Evolutionary conservation across 2,888 invertebrate genomes (phyloP).

Genomic region (Lissocephala sabroskyi): DNA sequence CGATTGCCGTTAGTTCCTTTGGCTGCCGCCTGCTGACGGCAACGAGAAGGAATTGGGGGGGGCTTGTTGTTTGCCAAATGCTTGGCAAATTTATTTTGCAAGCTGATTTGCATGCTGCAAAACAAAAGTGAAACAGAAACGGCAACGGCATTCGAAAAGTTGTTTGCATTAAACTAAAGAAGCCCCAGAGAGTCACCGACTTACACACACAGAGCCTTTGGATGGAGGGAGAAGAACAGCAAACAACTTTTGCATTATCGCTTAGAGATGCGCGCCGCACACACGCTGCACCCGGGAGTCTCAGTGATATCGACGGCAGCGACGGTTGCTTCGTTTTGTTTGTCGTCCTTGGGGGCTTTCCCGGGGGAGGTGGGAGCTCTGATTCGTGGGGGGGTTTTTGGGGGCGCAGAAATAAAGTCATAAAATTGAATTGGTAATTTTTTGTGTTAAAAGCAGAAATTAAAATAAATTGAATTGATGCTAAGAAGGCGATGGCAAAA

Average conservation of each 20-base stretch:
- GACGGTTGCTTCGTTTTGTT: slow-evolving; percentile 3
- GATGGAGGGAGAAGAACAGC: neutral
- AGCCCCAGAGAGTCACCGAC: too few relatives aligned
- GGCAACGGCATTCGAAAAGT: neutral
- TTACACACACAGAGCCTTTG: neutral
- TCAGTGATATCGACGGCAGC: too few relatives aligned
- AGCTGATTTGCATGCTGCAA: slow-evolving; percentile 56
- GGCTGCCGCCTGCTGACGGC: too few relatives aligned
- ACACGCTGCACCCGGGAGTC: too few relatives aligned
- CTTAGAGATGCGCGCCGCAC: too few relatives aligned
- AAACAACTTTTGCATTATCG: slow-evolving; percentile 4
- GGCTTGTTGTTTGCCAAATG: slow-evolving; percentile 33
- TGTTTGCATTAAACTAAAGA: slow-evolving; percentile 7
- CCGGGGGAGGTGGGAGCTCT: slow-evolving; percentile 30
- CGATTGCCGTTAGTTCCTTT: too few relatives aligned
- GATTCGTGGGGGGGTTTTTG: slow-evolving; percentile 7
- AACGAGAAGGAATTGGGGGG: too few relatives aligned
- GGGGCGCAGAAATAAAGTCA: slow-evolving; percentile 51
- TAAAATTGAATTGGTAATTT: slow-evolving; percentile 69
- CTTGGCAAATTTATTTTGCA: slow-evolving; percentile 53
- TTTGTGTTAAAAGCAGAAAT: slow-evolving; percentile 66
- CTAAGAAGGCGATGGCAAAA: slow-evolving; percentile 44
- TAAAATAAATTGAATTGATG: slow-evolving; percentile 65
- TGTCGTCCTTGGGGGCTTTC: slow-evolving; percentile 1
- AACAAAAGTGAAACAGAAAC: slow-evolving; percentile 18